Evolutionary conservation across 35 echinoderm and acorn worm species (phyloP), one percentile per base, ranked within the genome.

Genomic region (Lytechinus pictus): DNA sequence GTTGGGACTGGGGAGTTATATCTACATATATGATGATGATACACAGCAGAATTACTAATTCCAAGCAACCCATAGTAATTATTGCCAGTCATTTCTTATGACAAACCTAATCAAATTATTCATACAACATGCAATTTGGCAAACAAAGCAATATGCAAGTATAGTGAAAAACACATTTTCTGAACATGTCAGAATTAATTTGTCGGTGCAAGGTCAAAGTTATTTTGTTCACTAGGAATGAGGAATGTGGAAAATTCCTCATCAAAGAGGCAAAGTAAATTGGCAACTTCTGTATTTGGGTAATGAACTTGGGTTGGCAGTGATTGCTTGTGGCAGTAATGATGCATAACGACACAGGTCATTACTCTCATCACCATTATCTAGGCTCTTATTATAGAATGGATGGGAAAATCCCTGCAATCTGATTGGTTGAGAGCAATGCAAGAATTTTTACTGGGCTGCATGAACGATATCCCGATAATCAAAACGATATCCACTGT

Each of bases 251-350:
- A 79, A 79, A 79, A 79, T 79, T 79, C 66, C 66, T 79, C 66
- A 79, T 79, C 66, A 79, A 79, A 10, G 7, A 79, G 66, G 14
- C 16, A 79, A 24, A 24, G 66, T 24, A 79, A 79, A 79, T 79
- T 79, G 66, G 66, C 66, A 79, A 79, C 66, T 79, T 79, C 21
- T 79, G 66, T 79, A 79, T 79, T 79, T 79, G 66, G 14, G 66
- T 79, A 79, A 79, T 79, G 66, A 79, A 24, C 66, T 79, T 79
- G 66, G 66, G 19, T 79, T 79, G 16, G 66, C 66, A 79, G 66
- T 79, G 66, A 79, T 79, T 79, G 66, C 66, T 79, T 79, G 7
- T 79, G 66, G 66, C 66, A 79, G 66, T 79, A 79, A 79, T 79
- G 66, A 79, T 79, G 66, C 66, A 19, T 79, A 16, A 7, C 66